Conservation (phyloP, 2,113 vertebrate genomes). For the Heterotis niloticus region DNA sequence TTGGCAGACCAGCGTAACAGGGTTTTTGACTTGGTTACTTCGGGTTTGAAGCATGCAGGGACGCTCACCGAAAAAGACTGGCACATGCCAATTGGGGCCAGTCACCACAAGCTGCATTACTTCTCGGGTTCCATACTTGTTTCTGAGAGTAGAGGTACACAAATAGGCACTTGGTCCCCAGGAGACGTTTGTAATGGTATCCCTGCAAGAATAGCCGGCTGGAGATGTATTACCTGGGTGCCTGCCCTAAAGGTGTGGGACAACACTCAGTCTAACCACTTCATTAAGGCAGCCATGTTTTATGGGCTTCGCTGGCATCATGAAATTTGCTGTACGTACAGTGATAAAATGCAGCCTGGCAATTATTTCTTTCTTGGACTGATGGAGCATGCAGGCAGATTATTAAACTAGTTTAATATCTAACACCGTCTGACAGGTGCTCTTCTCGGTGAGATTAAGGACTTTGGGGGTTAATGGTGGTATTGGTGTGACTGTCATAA, state of each 20-base stretch:
- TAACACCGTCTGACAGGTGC: constrained; percentile 58
- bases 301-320: constrained; percentile 39
- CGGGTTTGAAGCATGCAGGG: no score
- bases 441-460: constrained; percentile 58
- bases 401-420: constrained; percentile 63
- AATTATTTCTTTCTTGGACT: constrained; percentile 46
- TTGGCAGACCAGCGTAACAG: neutral
- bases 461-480: constrained; percentile 57
- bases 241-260: constrained; percentile 47
- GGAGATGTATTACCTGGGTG: constrained; percentile 44
- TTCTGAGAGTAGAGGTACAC: constrained; percentile 32
- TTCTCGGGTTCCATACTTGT: constrained; percentile 34
- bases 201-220: constrained; percentile 17
- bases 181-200: constrained; percentile 29
- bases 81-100: neutral
- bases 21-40: neutral
- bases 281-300: constrained; percentile 55
- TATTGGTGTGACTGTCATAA: constrained; percentile 62
- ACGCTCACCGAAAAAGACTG: neutral
- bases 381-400: constrained; percentile 33
- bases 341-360: constrained; percentile 50
- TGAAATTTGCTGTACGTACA: constrained; percentile 22
- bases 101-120: no score
- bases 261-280: constrained; percentile 55
- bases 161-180: constrained; percentile 33